Evolutionary conservation across 2,888 invertebrate species (phyloP).

Genomic region (Steinernema carpocapsae): DNA sequence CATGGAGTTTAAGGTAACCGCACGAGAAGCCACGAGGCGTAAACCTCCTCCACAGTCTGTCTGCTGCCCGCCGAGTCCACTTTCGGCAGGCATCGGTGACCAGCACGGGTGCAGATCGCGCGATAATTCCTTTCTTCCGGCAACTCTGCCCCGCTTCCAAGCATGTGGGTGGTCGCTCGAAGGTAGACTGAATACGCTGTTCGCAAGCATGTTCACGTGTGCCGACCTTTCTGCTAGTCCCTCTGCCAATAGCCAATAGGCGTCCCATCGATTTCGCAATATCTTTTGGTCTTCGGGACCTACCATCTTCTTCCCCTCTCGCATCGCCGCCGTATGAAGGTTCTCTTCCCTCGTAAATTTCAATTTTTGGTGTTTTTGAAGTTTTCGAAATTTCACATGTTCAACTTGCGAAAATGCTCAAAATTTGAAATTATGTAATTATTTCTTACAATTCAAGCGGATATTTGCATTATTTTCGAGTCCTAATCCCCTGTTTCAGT

Average conservation of each 20-base stretch:
- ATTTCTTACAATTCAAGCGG: too few species aligned
- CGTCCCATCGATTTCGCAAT: conserved; percentile 35
- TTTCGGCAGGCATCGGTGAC: conserved; percentile 23
- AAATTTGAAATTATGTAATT: too few species aligned
- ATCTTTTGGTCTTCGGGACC: conserved; percentile 9
- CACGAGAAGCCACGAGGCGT: neutral
- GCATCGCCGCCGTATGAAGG: conserved; percentile 4
- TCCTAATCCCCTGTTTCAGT: neutral
- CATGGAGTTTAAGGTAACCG: conserved; percentile 31
- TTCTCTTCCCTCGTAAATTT: conserved; percentile 9
- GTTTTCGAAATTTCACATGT: neutral
- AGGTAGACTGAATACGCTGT: conserved; percentile 26
- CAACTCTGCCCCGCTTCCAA: conserved; percentile 15
- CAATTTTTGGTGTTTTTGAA: neutral
- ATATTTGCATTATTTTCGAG: too few species aligned
- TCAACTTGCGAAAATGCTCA: neutral
- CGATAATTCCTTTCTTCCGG: conserved; percentile 34
- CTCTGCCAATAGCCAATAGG: conserved; percentile 28
- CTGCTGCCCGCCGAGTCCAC: neutral
- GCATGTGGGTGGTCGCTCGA: conserved; percentile 26
- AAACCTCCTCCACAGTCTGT: neutral
- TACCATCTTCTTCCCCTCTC: conserved; percentile 29
- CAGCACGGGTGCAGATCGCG: conserved; percentile 20
- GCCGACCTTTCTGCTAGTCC: conserved; percentile 25
- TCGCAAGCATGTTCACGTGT: neutral